These are phyloP conservation scores for Ochropleura plecta DNA, from an alignment of 2,888 invertebrate species.

Conservation along the genomic window DNA sequence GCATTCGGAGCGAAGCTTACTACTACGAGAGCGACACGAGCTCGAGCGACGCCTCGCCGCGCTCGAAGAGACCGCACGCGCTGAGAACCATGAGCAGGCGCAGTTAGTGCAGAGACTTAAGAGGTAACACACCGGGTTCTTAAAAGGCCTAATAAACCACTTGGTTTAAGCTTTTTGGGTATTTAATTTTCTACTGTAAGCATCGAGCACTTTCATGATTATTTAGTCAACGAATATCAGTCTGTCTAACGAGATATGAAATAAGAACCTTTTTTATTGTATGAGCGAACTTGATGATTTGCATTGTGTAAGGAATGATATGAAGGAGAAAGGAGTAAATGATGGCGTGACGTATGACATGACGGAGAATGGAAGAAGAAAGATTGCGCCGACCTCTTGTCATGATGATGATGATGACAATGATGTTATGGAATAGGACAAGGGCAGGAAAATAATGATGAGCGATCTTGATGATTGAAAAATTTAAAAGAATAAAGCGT, in stretches of 20 bases:
- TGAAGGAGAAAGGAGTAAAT: no score
- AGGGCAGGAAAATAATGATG: no score
- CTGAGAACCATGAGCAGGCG: constrained; percentile 94
- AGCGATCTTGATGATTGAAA: neutral
- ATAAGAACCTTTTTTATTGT: neutral
- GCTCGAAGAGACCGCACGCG: constrained; percentile 94
- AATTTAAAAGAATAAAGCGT: neutral
- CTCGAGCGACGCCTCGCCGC: constrained; percentile 96
- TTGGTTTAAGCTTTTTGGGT: neutral
- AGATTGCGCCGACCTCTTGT: no score
- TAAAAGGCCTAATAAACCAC: neutral
- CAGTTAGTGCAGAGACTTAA: constrained; percentile 94
- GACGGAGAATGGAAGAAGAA: no score
- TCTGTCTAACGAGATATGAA: neutral
- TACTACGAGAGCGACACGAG: constrained; percentile 97
- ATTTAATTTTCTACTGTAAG: neutral
- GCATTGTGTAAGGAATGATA: no score
- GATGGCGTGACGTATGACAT: no score
- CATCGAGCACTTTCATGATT: neutral
- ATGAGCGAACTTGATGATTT: neutral
- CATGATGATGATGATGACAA: no score
- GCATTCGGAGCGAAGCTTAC: constrained; percentile 96
- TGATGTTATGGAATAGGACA: no score
- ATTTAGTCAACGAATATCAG: neutral
- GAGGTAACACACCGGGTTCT: constrained; percentile 74